A percentile compares a stretch with the other conserved stretches of the same genome.
Evolutionary conservation across 1,140 invertebrate species (phyloP).

Genomic region (Neodiprion fabricii): DNA sequence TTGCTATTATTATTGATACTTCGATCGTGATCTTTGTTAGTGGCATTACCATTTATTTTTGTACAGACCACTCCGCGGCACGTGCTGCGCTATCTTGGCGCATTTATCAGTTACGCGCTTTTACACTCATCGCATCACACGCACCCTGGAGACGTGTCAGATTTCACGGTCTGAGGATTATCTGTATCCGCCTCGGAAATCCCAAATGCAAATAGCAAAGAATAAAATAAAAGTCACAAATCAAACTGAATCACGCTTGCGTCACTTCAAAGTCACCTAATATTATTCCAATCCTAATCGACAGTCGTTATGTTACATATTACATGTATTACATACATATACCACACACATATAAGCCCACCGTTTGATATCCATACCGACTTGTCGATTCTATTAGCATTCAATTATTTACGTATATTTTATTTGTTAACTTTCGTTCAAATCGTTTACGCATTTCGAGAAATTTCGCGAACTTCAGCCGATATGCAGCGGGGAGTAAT

Average conservation of each 20-base stretch:
- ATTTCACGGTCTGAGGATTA: conserved; percentile 5
- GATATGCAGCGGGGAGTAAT: no score
- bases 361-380: no score
- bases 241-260: not conserved
- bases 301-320: no score
- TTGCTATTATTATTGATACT: not conserved
- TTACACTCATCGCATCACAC: conserved; percentile 5
- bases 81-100: not conserved
- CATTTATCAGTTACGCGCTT: conserved; percentile 5
- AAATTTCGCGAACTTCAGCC: no score
- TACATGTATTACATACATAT: no score
- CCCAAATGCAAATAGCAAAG: not conserved
- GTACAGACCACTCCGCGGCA: not conserved
- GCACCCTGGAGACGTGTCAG: not conserved
- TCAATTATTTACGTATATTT: no score
- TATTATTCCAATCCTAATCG: no score
- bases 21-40: no score
- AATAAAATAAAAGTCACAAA: not conserved
- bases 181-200: not conserved
- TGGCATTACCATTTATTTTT: not conserved
- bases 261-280: conserved; percentile 1
- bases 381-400: no score
- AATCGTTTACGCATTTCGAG: no score
- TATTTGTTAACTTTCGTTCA: no score
- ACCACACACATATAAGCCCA: no score